phyloP scores from a whole-genome alignment of 1,140 invertebrate genomes.

The Lucilia sericata region DNA sequence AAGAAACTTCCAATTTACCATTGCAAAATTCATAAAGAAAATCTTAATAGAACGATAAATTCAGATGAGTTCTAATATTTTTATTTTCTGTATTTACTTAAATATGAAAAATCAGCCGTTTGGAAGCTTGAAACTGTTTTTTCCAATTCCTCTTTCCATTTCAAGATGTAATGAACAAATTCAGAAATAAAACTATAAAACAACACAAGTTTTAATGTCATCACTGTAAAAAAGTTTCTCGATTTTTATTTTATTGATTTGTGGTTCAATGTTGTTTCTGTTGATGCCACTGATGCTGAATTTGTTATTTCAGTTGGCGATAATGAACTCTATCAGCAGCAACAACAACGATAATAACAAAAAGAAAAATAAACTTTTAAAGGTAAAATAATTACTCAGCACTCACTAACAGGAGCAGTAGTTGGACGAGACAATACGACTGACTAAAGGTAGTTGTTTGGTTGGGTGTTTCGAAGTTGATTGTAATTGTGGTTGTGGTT shows the following conservation, averaged over 20 bases:
- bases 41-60: too few relatives aligned
- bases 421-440: background rate
- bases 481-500: background rate
- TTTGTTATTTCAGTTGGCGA: slow-evolving; percentile 23
- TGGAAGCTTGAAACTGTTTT: too few relatives aligned
- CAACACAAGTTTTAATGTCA: slow-evolving; percentile 15
- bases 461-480: too few relatives aligned
- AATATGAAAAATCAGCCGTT: too few relatives aligned
- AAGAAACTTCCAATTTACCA: too few relatives aligned
- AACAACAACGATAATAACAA: background rate
- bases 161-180: too few relatives aligned
- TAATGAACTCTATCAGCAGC: slow-evolving; percentile 9
- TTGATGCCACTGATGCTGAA: background rate
- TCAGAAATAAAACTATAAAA: background rate
- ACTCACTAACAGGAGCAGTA: background rate
- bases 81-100: too few relatives aligned
- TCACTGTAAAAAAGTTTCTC: background rate
- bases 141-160: too few relatives aligned
- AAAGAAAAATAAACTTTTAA: background rate
- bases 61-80: too few relatives aligned
- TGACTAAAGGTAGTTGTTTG: too few relatives aligned
- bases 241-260: slow-evolving; percentile 4
- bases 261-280: background rate
- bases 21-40: too few relatives aligned
- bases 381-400: slow-evolving; percentile 10